A percentile compares a stretch with the other conserved stretches of the same genome.
phyloP scores from a whole-genome alignment of 2,797 vertebrate species.

The Xenentodon cancila region DNA sequence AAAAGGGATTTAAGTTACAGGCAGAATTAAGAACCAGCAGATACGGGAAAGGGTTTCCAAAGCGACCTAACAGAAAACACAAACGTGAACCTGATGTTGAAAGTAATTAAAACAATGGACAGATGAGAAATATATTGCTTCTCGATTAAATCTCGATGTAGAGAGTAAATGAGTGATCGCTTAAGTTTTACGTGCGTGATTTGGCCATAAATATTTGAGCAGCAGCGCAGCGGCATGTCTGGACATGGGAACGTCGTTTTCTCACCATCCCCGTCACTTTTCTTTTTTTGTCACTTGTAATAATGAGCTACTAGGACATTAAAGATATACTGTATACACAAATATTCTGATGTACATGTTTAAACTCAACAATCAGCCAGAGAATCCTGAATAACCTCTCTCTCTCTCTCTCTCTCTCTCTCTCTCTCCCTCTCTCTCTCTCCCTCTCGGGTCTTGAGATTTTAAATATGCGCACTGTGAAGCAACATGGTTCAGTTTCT shows the following conservation, averaged over 20 bases:
- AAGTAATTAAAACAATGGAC: conserved; percentile 22
- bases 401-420: conserved; percentile 7
- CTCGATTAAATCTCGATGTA: conserved; percentile 31
- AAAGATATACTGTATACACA: conserved; percentile 38
- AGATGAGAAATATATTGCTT: conserved; percentile 44
- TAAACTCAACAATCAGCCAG: conserved; percentile 38
- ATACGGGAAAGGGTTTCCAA: conserved; percentile 3
- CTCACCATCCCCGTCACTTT: conserved; percentile 34
- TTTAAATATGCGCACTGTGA: conserved; percentile 42
- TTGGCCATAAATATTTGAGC: conserved; percentile 50
- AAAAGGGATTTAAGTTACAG: conserved; percentile 41
- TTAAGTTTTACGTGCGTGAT: conserved; percentile 27
- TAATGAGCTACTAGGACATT: conserved; percentile 32
- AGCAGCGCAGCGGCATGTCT: conserved; percentile 50
- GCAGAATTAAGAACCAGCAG: conserved; percentile 21
- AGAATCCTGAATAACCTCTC: conserved; percentile 25
- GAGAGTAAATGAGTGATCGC: conserved; percentile 24
- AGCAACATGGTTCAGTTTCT: conserved; percentile 25
- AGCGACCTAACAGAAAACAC: conserved; percentile 26
- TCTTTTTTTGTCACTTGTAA: conserved; percentile 22
- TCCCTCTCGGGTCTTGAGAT: conserved; percentile 23
- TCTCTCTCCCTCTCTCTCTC: conserved; percentile 13
- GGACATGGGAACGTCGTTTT: conserved; percentile 18
- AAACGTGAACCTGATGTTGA: conserved; percentile 11
- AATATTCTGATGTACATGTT: conserved; percentile 38